These are phyloP conservation scores for Harmothoe impar DNA, from an alignment of 2,888 invertebrate species.

Conservation along the genomic window DNA sequence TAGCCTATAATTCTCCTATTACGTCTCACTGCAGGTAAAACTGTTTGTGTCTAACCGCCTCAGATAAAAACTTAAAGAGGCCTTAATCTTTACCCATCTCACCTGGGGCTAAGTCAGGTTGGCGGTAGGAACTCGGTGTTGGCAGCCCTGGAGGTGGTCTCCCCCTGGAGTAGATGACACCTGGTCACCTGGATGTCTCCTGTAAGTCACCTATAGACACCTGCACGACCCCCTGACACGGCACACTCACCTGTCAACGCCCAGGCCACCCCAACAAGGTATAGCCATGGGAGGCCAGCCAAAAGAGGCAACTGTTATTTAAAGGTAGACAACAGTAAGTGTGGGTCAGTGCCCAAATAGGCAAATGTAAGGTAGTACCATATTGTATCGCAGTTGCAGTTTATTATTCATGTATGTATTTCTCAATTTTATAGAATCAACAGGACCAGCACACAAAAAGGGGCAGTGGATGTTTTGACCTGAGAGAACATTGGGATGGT, in stretches of 20 bases:
- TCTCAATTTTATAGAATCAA: too few species aligned
- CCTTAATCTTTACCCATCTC: background rate
- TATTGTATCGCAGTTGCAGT: too few species aligned
- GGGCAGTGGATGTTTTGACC: too few species aligned
- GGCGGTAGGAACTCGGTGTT: background rate
- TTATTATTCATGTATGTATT: too few species aligned
- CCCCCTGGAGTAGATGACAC: background rate
- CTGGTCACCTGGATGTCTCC: conserved; percentile 1
- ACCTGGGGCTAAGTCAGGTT: conserved; percentile 13
- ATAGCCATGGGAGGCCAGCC: background rate
- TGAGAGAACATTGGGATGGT: too few species aligned
- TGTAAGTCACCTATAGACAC: conserved; percentile 23
- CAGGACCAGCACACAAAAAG: too few species aligned
- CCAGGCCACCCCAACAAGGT: background rate
- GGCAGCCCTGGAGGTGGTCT: background rate
- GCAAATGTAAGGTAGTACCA: too few species aligned
- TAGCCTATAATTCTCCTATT: too few species aligned
- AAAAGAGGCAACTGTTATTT: background rate
- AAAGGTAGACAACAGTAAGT: too few species aligned
- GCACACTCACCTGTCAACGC: conserved; percentile 2
- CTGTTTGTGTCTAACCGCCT: background rate
- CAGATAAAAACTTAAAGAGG: conserved; percentile 11
- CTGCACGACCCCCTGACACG: conserved; percentile 8
- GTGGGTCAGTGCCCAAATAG: too few species aligned
- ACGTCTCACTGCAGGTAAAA: background rate